Base-by-base conservation (phyloP, 2,888 invertebrate species). In the Archips crataeganus region DNA sequence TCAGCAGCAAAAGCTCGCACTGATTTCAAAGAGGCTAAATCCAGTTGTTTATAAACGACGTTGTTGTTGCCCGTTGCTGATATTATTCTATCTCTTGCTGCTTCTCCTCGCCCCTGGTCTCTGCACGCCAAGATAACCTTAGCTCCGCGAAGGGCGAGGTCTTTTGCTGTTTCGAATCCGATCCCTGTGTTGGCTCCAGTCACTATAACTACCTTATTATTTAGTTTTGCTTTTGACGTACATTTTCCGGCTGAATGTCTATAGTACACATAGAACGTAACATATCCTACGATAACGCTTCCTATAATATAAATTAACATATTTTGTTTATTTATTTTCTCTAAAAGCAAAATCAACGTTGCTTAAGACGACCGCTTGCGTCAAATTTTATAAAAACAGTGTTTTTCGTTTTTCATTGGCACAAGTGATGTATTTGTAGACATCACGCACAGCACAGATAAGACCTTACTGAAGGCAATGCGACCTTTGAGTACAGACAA, bases 1-100 rank as follows among this genome's bases (percentile, higher is more conserved):
- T 97, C 96, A 4, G 95, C 95, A 0, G 97, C 97, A 86, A 98
- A 99, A 76, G 96, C 95, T 13, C 97, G 95, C 13, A 98, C 95
- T 0, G 97, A 97, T 80, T 95, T 95, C 76, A 96, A 95, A 0
- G 97, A 97, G 6, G 97, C 95, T 68, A 98, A 86, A 85, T 98
- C 97, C 61, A 98, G 89, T 82, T 96, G 95, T 83, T 96, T 96
- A 0, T 96, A 95, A 0, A 96, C 79, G 1, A 98, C 88, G 73
- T 97, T 96, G 5, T 90, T 88, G 83, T 97, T 97, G 66, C 96
- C 96, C 0, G 97, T 96, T 64, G 94, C 93, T 79, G 95, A 92
- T 13, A 95, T 86, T 57, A 97, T 95, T 84, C 96, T 95, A 76
- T 96, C 96, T 96, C 81, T 78, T 10, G 90, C 89, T 39, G 70